Evolutionary conservation across 2,797 vertebrate species (phyloP), one percentile per base, ranked within the genome.

Genomic region (Ptychadena robeensis): DNA sequence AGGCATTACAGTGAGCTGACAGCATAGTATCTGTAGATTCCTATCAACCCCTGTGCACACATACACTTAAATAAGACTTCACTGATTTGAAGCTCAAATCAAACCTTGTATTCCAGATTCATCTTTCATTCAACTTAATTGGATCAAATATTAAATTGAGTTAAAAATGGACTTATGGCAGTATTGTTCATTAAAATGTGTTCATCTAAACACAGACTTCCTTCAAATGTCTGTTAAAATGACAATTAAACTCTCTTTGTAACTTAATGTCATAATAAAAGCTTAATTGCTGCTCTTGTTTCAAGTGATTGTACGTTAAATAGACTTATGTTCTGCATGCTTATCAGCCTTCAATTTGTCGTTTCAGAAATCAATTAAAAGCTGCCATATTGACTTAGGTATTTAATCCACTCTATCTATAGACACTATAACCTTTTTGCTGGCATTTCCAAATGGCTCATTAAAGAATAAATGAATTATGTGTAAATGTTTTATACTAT

Each of bases 331-430:
- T 80, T 64, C 71, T 64, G 70, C 77, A 84, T 80, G 77, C 71
- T 68, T 85, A 65, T 85, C 77, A 85, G 71, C 28, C 82, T 53
- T 85, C 77, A 85, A 80, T 85, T 80, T 85, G 82, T 70, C 73
- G 35, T 80, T 85, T 85, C 64, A 75, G 61, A 85, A 85, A 85
- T 85, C 82, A 80, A 85, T 85, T 80, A 85, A 85, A 85, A 85
- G 77, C 82, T 80, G 82, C 77, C 82, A 80, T 80, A 80, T 80
- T 74, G 82, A 80, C 77, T n/a, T n/a, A n/a, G n/a, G 74, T 85
- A 85, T 75, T 80, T 85, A 80, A 75, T 85, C 82, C 71, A 85
- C 82, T 85, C 59, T 75, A 80, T 70, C 77, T 44, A 35, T 85
- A 74, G 82, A 85, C 77, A 70, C 77, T 80, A 85, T 85, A 85